A percentile compares a stretch with the other conserved stretches of the same genome.
phyloP scores from a whole-genome alignment of 2,113 vertebrate genomes.

The Ochotona princeps region DNA sequence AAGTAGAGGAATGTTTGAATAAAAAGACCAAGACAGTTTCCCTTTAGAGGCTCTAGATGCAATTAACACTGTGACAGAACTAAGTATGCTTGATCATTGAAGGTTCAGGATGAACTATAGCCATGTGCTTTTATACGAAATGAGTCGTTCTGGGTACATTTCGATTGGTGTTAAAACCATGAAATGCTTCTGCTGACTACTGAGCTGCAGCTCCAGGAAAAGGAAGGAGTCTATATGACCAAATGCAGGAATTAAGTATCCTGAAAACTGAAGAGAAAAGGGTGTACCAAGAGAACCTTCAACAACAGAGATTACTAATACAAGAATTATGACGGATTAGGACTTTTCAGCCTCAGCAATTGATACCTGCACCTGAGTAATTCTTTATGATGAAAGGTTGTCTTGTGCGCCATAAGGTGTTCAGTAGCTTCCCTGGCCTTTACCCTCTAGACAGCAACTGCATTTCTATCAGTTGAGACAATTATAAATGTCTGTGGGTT shows the following conservation, averaged over 20 bases:
- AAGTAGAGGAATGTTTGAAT: background rate
- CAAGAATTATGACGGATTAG: background rate
- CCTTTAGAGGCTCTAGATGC: background rate
- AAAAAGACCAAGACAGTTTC: conserved; percentile 14
- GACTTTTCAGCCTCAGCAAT: background rate
- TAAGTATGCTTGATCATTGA: conserved; percentile 18
- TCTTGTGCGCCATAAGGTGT: background rate
- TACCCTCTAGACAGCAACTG: background rate
- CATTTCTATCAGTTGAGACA: background rate
- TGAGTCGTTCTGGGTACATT: background rate
- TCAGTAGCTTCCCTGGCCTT: background rate
- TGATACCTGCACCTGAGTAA: background rate
- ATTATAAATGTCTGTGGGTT: background rate
- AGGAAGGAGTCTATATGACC: background rate
- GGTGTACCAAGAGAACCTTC: background rate
- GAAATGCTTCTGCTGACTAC: background rate
- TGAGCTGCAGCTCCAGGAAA: background rate
- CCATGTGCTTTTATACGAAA: conserved; percentile 8
- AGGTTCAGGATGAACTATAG: conserved; percentile 24
- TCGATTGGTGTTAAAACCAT: background rate
- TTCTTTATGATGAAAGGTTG: background rate
- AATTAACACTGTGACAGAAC: background rate
- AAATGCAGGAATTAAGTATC: background rate
- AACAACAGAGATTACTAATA: background rate
- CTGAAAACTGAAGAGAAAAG: background rate